A percentile compares a stretch with the other conserved stretches of the same genome.
Evolutionary conservation across 2,888 invertebrate species (phyloP).

Genomic region (Eupithecia inturbata): DNA sequence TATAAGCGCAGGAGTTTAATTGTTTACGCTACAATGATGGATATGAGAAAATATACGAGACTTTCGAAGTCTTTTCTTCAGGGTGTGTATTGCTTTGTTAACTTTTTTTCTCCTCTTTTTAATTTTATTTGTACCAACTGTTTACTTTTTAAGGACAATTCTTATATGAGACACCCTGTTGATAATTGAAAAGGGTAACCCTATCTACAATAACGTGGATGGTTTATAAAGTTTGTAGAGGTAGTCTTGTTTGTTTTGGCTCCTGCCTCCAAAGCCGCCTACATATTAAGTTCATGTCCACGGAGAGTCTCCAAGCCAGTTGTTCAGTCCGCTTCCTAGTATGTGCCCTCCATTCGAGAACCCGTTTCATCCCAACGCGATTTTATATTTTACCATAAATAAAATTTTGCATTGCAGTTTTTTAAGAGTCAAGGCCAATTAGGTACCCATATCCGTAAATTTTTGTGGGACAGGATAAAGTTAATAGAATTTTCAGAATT

Average conservation of each 20-base stretch:
- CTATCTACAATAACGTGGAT: neutral
- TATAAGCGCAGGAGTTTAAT: conserved; percentile 61
- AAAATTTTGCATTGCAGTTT: conserved; percentile 38
- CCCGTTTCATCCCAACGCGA: conserved; percentile 46
- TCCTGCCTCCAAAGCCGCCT: conserved; percentile 25
- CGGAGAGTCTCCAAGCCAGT: conserved; percentile 32
- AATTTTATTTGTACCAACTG: neutral
- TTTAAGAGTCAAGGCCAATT: conserved; percentile 31
- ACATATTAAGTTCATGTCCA: conserved; percentile 23
- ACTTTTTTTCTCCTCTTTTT: neutral
- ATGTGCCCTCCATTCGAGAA: conserved; percentile 48
- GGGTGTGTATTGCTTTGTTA: conserved; percentile 63
- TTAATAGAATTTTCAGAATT: conserved; percentile 1
- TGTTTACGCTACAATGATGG: conserved; percentile 71
- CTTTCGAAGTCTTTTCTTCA: conserved; percentile 76
- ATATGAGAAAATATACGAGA: conserved; percentile 74
- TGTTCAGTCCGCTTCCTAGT: conserved; percentile 46
- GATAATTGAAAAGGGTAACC: neutral
- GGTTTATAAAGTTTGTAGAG: neutral
- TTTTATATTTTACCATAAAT: conserved; percentile 43
- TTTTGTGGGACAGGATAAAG: conserved; percentile 21
- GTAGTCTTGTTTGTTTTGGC: conserved; percentile 23
- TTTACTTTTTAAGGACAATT: neutral
- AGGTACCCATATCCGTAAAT: conserved; percentile 19
- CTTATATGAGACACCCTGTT: neutral